Evolutionary conservation across 2,797 vertebrate species (phyloP).

Genomic region (Catharus ustulatus): DNA sequence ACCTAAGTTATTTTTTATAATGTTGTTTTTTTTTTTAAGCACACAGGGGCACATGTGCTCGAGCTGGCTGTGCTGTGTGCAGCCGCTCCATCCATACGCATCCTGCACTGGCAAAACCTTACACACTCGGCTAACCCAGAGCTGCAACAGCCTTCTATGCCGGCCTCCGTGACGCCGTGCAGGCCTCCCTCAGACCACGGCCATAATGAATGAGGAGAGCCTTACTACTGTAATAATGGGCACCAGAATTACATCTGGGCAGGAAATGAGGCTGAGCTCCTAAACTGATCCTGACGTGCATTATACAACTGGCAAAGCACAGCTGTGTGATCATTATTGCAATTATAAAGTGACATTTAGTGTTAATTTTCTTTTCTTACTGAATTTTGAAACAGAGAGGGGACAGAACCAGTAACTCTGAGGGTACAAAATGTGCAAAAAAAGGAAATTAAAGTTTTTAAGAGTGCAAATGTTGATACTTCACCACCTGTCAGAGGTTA

Average conservation of each 20-base stretch:
- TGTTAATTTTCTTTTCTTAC: conserved; percentile 70
- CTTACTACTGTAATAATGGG: conserved; percentile 45
- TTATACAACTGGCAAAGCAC: conserved; percentile 66
- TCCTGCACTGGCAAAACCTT: neutral
- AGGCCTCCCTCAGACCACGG: neutral
- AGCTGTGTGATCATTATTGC: conserved; percentile 75
- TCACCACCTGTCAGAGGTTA: neutral
- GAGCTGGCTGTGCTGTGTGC: neutral
- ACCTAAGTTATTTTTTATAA: neutral
- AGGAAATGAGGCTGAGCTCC: conserved; percentile 70
- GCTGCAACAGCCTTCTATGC: neutral
- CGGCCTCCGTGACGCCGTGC: neutral
- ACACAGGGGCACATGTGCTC: neutral
- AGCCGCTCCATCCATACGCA: accelerated
- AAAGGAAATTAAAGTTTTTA: neutral
- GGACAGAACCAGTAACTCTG: neutral
- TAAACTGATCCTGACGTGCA: conserved; percentile 67
- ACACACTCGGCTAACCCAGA: neutral
- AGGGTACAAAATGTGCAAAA: neutral
- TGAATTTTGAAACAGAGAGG: conserved; percentile 30
- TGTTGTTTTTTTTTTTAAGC: neutral
- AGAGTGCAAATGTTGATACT: neutral
- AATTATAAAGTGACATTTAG: conserved; percentile 76
- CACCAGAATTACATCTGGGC: conserved; percentile 59
- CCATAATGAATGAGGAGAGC: conserved; percentile 39